Evolutionary conservation across 2,888 invertebrate genomes (phyloP).

Genomic region (Anodontia alba): DNA sequence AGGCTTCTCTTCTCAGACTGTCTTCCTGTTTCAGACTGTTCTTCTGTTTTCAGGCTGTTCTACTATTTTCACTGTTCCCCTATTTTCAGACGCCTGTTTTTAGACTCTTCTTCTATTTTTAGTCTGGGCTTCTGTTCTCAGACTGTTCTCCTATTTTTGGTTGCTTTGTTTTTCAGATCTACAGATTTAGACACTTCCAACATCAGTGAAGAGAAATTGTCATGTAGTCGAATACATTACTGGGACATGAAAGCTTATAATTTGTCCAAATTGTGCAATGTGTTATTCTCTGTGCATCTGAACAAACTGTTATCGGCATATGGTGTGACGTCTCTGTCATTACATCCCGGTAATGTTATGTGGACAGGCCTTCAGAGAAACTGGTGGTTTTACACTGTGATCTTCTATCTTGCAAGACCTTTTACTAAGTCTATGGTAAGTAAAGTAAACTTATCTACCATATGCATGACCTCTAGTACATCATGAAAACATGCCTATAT

Average conservation of each 20-base stretch:
- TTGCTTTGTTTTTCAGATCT: constrained; percentile 68
- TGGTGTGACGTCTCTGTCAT: constrained; percentile 74
- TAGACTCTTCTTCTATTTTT: too few species aligned
- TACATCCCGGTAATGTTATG: constrained; percentile 90
- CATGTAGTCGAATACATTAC: constrained; percentile 90
- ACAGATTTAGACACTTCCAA: constrained; percentile 81
- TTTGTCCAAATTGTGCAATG: constrained; percentile 93
- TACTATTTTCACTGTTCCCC: too few species aligned
- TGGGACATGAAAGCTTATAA: constrained; percentile 95
- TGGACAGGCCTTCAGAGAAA: constrained; percentile 90
- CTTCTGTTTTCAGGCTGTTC: too few species aligned
- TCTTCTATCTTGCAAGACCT: constrained; percentile 93
- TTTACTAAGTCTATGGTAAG: constrained; percentile 97
- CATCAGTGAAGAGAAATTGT: constrained; percentile 86
- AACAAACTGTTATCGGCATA: constrained; percentile 84
- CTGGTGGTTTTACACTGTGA: constrained; percentile 93
- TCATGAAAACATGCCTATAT: too few species aligned
- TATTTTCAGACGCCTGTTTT: too few species aligned
- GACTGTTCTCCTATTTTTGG: too few species aligned
- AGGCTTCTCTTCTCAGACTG: too few species aligned
- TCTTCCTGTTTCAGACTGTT: too few species aligned
- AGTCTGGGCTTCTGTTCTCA: too few species aligned
- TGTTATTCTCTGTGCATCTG: constrained; percentile 92
- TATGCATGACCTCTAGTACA: too few species aligned
- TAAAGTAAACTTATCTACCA: constrained; percentile 15